Percentiles rank a stretch among this genome's conserved stretches.
These are phyloP conservation scores for Artibeus jamaicensis DNA, from an alignment of 2,797 vertebrate genomes.

Conservation along the genomic window DNA sequence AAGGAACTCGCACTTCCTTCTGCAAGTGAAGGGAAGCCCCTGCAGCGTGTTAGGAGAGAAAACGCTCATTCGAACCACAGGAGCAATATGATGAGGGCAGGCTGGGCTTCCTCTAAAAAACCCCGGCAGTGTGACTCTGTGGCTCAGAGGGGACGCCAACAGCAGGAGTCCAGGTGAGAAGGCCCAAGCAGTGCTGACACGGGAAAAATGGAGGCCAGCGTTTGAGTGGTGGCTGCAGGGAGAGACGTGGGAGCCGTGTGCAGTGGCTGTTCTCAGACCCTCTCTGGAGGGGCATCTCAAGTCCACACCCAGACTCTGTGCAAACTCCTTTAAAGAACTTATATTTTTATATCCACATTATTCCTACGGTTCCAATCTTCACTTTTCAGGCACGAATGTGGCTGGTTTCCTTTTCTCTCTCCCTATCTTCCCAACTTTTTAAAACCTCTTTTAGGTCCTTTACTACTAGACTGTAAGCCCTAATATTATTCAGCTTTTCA, in stretches of 20 bases:
- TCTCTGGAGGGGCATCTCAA: background rate
- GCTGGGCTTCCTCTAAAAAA: background rate
- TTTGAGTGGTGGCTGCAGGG: background rate
- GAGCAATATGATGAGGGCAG: background rate
- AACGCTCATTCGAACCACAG: background rate
- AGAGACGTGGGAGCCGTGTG: background rate
- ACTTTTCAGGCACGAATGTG: background rate
- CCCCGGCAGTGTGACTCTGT: background rate
- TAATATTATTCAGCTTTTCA: slow-evolving; percentile 20
- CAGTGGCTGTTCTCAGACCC: background rate
- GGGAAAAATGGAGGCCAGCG: background rate
- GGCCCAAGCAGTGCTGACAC: background rate
- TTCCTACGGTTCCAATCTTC: slow-evolving; percentile 7
- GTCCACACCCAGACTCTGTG: background rate
- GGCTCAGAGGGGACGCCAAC: background rate
- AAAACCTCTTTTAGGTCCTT: background rate
- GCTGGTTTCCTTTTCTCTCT: background rate
- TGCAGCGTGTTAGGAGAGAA: background rate
- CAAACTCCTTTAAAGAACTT: background rate
- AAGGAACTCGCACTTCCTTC: background rate
- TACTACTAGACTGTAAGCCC: background rate
- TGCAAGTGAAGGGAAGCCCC: background rate
- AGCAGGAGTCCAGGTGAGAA: background rate
- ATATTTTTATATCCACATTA: background rate
- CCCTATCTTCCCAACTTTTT: background rate